Evolutionary conservation across 2,113 vertebrate genomes (phyloP), one percentile per base, ranked within the genome.

Genomic region (Otis tarda): DNA sequence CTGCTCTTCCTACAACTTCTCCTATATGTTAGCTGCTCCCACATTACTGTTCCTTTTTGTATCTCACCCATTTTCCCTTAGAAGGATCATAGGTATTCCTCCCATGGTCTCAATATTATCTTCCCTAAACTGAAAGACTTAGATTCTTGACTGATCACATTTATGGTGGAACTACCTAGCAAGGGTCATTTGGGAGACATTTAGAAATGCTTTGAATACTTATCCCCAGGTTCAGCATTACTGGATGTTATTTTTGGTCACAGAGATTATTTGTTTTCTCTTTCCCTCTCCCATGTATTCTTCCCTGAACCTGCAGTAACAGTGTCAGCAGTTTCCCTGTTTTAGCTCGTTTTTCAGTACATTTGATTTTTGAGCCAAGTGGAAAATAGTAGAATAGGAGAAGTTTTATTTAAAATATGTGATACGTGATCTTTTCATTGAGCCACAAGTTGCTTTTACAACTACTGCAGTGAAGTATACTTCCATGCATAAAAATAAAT

Each of bases 381-480:
- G 43, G 31, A 83, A 96, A 83, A 90, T 15, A 89, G 59, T 9
- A 67, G 37, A 89, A 49, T 61, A 80, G 79, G 31, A 73, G 31
- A 41, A 85, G 47, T 81, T 87, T 83, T 89, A 76, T 94, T 95
- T 94, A 81, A 96, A 92, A 79, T 60, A 78, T 60, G 37, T 80
- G 93, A 87, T 68, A 71, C 75, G 20, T 12, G 22, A 89, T 87
- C 77, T 79, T 73, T 93, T 89, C 77, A 90, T 39, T 76, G 53
- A 85, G 57, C n/a, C 53, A 59, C 27, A 35, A 24, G 47, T 84
- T 90, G 89, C 45, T 93, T 85, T 86, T 91, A 84, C 56, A 95
- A 90, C 80, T 61, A 41, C 39, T 60, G 59, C 15, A 31, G 14
- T 73, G 69, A 94, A 94, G 56, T 71, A 53, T 57, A 85, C 55